phyloP scores from a whole-genome alignment of 2,113 vertebrate genomes.

The Periophthalmodon schlosseri region DNA sequence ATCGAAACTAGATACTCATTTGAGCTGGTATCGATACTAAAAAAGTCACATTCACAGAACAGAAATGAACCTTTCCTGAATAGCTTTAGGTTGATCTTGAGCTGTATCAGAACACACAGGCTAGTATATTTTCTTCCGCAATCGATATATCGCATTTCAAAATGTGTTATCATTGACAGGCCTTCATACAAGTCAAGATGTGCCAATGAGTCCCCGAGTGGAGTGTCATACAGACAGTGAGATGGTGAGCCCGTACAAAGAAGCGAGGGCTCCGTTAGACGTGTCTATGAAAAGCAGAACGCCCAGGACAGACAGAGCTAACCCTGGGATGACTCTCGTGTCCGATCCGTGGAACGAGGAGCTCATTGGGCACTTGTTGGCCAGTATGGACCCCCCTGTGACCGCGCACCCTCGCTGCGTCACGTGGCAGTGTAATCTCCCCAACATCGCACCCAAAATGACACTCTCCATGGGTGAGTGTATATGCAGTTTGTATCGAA shows the following conservation, averaged over 20 bases:
- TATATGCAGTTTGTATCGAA: too few species aligned
- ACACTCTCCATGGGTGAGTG: constrained; percentile 83
- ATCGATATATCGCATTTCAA: too few species aligned
- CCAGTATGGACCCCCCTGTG: constrained; percentile 76
- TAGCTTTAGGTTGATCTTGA: too few species aligned
- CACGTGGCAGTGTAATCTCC: constrained; percentile 78
- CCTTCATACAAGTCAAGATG: constrained; percentile 1
- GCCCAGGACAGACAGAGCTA: not conserved
- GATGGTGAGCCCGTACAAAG: constrained; percentile 51
- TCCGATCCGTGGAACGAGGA: constrained; percentile 87
- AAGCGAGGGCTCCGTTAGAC: not conserved
- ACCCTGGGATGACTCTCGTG: constrained; percentile 48
- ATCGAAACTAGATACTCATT: too few species aligned
- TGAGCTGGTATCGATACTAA: too few species aligned
- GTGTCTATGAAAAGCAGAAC: constrained; percentile 35
- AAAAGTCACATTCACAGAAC: too few species aligned
- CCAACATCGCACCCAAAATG: constrained; percentile 78
- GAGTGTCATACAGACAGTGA: constrained; percentile 29
- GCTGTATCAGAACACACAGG: too few species aligned
- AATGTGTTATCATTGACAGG: too few species aligned
- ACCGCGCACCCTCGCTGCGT: constrained; percentile 72
- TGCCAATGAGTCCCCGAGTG: constrained; percentile 47
- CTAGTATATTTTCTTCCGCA: too few species aligned
- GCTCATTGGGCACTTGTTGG: constrained; percentile 79
- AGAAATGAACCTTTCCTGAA: too few species aligned